Evolutionary conservation across 2,888 invertebrate species (phyloP).

Genomic region (Andrena dorsata): DNA sequence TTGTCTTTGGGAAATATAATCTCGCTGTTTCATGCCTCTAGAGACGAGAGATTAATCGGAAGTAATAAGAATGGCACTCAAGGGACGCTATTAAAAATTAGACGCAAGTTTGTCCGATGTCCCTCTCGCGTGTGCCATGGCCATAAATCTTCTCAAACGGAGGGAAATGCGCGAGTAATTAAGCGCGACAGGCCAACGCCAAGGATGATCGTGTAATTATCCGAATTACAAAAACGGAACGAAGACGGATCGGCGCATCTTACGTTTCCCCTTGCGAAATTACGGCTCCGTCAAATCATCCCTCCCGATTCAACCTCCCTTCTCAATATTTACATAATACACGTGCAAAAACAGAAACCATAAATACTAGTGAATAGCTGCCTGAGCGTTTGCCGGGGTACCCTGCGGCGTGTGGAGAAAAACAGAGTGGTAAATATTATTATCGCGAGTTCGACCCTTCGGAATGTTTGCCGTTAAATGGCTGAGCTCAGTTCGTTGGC

Average conservation of each 20-base stretch:
- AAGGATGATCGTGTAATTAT: constrained; percentile 62
- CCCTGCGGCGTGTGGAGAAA: neutral
- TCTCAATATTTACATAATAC: neutral
- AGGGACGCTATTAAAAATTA: constrained; percentile 30
- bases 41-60: constrained; percentile 19
- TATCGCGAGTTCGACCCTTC: neutral
- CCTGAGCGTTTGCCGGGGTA: too few relatives aligned
- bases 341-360: too few relatives aligned
- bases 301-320: neutral
- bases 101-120: constrained; percentile 34
- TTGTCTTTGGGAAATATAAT: too few relatives aligned
- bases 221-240: constrained; percentile 52
- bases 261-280: constrained; percentile 17
- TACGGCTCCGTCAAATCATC: constrained; percentile 17
- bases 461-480: neutral
- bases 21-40: neutral
- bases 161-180: constrained; percentile 60
- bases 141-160: constrained; percentile 61
- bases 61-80: constrained; percentile 1
- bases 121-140: constrained; percentile 51
- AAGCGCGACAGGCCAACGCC: constrained; percentile 50
- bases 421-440: neutral
- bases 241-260: constrained; percentile 56
- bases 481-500: neutral
- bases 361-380: too few relatives aligned